Evolutionary conservation across 2,888 invertebrate species (phyloP), one percentile per base, ranked within the genome.

Genomic region (Dolichopus griseipennis): DNA sequence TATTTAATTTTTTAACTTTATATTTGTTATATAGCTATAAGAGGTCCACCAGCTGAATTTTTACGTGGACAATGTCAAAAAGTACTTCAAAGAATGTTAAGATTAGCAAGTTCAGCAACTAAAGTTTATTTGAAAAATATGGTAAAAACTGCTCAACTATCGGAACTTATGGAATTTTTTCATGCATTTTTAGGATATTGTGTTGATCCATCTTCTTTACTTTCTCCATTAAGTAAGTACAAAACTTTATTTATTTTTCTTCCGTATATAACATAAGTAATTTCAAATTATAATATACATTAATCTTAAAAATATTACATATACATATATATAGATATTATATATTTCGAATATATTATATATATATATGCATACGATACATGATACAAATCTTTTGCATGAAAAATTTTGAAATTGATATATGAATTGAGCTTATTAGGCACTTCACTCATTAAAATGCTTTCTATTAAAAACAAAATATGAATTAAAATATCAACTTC

Each of bases 111-210:
- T 2, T 78, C 83, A 4, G 81, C 82, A 9, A 85, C 86, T 41
- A 85, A 85, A 7, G 76, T 79, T 0, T 83, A 85, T n/a, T 76
- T 87, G 37, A 84, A 88, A 69, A 88, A 90, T 72, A 90, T 94
- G 84, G 89, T 96, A 0, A 88, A 88, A 72, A 86, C 86, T 2
- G 87, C 91, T 37, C 88, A 92, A 0, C 84, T 97, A 41, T 84
- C 89, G 21, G 94, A 95, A 71, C 86, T 96, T 10, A 83, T 99
- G 68, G 97, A 98, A 76, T 92, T 97, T 76, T 89, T 98, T 71
- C 99, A 99, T 79, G 89, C 97, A 0, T 93, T 96, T 74, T 88
- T 97, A 66, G 97, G 97, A 8, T 99, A 95, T 81, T 99, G 99
- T 81, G 88, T 93, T 61, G 97, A 97, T 80, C 95, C 95, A 15